Percentiles rank a stretch among this genome's conserved stretches.
Conservation (phyloP, 2,797 vertebrate species). For the Cygnus olor region DNA sequence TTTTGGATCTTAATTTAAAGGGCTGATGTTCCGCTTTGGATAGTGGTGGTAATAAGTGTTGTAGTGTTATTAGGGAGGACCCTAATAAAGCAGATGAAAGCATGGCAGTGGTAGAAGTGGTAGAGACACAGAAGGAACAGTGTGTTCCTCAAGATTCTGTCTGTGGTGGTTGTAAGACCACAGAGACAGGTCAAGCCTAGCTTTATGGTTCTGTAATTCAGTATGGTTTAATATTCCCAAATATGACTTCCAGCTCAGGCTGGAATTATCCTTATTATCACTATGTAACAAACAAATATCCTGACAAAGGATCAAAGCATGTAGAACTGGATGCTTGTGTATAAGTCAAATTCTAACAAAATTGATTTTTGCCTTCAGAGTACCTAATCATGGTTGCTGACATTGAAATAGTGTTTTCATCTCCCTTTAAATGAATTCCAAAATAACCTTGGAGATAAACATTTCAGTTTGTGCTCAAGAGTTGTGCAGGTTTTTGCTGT, state of each 20-base stretch:
- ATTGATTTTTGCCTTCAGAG: not conserved
- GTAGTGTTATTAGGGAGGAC: not conserved
- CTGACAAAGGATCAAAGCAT: not conserved
- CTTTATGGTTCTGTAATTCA: not conserved
- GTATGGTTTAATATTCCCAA: rapidly evolving
- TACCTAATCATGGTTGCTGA: not conserved
- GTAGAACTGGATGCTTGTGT: not conserved
- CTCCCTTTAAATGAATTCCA: not conserved
- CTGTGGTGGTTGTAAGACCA: not conserved
- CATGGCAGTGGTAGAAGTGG: not conserved
- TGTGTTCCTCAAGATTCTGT: not conserved
- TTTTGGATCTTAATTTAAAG: not conserved
- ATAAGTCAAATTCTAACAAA: not conserved
- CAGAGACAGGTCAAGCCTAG: not conserved
- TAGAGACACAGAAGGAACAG: not conserved
- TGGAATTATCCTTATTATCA: not conserved
- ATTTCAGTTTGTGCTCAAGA: not conserved
- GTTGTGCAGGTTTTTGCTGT: not conserved
- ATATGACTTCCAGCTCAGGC: not conserved
- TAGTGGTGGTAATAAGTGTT: not conserved
- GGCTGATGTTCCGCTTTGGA: not conserved
- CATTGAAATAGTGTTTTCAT: not conserved
- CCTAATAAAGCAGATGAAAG: not conserved
- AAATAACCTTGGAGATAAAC: not conserved
- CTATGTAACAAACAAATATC: not conserved